Conservation (phyloP, 2,888 invertebrate genomes). For the Zelleria hepariella region DNA sequence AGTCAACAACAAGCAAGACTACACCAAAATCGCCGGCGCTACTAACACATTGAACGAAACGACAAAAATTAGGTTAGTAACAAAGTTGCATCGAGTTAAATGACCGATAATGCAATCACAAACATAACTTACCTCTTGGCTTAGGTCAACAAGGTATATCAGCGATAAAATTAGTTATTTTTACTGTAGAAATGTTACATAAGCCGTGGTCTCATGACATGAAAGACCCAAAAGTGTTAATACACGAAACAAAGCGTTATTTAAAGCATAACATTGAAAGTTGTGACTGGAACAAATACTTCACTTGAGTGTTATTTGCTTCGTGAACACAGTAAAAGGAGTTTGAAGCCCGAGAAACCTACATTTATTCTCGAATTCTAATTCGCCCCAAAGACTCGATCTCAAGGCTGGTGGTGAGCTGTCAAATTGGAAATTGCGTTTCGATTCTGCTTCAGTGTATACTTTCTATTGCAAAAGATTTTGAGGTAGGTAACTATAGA, state of each 20-base stretch:
- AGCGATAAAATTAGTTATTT: conserved; percentile 43
- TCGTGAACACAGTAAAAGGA: conserved; percentile 34
- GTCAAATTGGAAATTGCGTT: too few species aligned
- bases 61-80: not conserved
- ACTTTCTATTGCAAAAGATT: too few species aligned
- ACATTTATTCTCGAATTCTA: conserved; percentile 53
- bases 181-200: conserved; percentile 61
- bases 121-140: conserved; percentile 44
- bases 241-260: conserved; percentile 41
- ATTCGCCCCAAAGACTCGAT: not conserved
- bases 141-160: conserved; percentile 51
- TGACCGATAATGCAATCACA: not conserved
- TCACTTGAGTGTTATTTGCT: conserved; percentile 54
- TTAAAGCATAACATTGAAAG: conserved; percentile 42
- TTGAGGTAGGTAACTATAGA: too few species aligned
- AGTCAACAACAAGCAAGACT: not conserved
- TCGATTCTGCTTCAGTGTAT: too few species aligned
- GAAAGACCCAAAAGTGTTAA: conserved; percentile 26
- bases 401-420: conserved; percentile 4
- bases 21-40: not conserved
- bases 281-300: conserved; percentile 45
- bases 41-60: not conserved
- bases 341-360: conserved; percentile 47
- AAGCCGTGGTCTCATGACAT: conserved; percentile 63
- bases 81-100: not conserved